Evolutionary conservation across 2,888 invertebrate species (phyloP), one percentile per base, ranked within the genome.

Genomic region (Pseudococcus longispinus): DNA sequence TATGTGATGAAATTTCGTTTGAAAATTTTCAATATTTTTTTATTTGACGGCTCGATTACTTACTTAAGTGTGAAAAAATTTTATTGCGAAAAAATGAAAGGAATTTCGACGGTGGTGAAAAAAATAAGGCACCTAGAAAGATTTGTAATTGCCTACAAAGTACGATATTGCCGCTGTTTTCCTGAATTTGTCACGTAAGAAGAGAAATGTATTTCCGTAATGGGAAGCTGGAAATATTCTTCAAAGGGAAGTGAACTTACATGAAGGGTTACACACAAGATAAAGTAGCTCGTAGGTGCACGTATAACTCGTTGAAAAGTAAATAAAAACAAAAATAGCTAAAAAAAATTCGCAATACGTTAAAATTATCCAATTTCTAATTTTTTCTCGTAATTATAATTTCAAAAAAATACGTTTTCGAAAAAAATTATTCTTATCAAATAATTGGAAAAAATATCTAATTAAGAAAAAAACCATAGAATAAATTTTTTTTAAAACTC

Each of bases 171-270:
- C 70, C 29, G 8, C 15, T 70, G 4, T 70, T 70, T 70, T 70
- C 70, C 70, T 70, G 70, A 18, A 70, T 70, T 70, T 70, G 70
- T 70, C 70, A 70, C 29, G 70, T 70, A 29, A 70, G 29, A 70
- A 70, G 70, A 70, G 29, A 70, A 70, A 70, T 70, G 70, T 70
- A 70, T 29, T 70, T 70, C 70, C 29, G 70, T 26, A 29, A 29
- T 29, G 29, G 70, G 18, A 70, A 70, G 29, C 15, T 26, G 29
- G 5, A 29, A 70, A 70, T 70, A 70, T 70, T 70, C 32, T 70
- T 70, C n/a, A 70, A 70, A 70, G 20, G 29, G 70, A 70, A 70
- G 18, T 29, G 13, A 70, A 6, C 70, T 29, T 3, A 20, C 2
- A 37, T 37, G 29, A 29, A 70, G 15, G 29, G 29, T 13, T 15